Evolutionary conservation across 2,113 vertebrate species (phyloP), one percentile per base, ranked within the genome.

Genomic region (Erythrocercus mccallii): DNA sequence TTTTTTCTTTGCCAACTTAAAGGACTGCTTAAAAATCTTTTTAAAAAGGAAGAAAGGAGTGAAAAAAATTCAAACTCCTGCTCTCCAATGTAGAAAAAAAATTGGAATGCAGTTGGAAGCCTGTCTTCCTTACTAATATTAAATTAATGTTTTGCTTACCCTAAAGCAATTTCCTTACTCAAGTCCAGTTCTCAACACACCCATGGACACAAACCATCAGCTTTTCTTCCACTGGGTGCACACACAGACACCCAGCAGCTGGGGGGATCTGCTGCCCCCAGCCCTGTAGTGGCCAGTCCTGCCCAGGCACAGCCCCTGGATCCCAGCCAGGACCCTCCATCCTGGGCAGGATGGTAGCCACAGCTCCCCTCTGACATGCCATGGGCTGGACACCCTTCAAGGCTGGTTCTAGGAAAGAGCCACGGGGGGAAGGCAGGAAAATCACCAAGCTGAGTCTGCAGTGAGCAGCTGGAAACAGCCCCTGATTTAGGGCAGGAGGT

Each of bases 211-310:
- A 15, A 68, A 35, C 23, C 27, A 13, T 23, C 33, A 20, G 37
- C 18, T 65, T 53, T 50, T 25, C 73, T 64, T 33, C 23, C 65
- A 27, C 9, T 15, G 2, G 12, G 9, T 24, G 21, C 28, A 11
- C 35, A 8, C 23, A 18, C 5, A 24, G 53, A n/a, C 28, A 33
- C 8, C 38, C 3, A 7, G 5, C 1, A 8, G 48, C 6, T 12
- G 76, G 5, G 12, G 47, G n/a, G 48, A 23, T 4, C 14, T 44
- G 45, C 30, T 51, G 37, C 25, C 30, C 23, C 28, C 51, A n/a
- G 42, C 65, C 65, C 60, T 5, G 2, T 35, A 6, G 6, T 0
- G 0, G 18, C 21, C 1, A 1, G 22, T 15, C 6, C 20, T 69
- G 33, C 60, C 65, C 38, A 12, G 64, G 58, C 58, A 53, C 38